Evolutionary conservation across 2,113 vertebrate species (phyloP), one percentile per base, ranked within the genome.

Genomic region (Tychaedon coryphoeus): DNA sequence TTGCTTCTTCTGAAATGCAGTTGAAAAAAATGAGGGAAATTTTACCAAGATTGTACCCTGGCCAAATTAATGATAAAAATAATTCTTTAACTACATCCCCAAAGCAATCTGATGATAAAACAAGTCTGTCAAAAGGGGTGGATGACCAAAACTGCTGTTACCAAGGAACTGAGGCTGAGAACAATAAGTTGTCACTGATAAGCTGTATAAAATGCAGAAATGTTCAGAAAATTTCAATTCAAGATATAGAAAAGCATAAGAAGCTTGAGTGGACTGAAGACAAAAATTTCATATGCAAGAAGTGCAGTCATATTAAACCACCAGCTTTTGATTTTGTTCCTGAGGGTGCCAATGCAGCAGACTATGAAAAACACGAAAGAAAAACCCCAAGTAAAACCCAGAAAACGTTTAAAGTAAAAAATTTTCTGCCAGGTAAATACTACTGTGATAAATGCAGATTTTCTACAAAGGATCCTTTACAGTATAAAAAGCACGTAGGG

Each of bases 401-500:
- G 56, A 97, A 67, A 96, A 97, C 78, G 16, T 97, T 97, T 78
- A 98, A 96, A 96, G 95, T 97, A 57, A 97, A 97, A 95, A 98
- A 97, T 84, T 98, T 97, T 74, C 92, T 96, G 31, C 96, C 97
- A 36, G 97, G 97, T 77, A 99, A 98, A 91, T 97, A 98, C 75
- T 98, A 98, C 38, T 99, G 98, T 91, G 97, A 98, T 81, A 99
- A 99, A 69, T 99, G 98, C 28, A 97, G 98, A 29, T 99, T 98
- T 95, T 98, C 98, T 74, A 98, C 98, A 23, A 98, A 98, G 89
- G 98, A 99, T 93, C 95, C 91, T 3, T 96, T 98, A 22, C 98
- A 98, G 42, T 98, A 98, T 93, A 97, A 97, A 89, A 98, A 98
- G 70, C 98, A 99, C 9, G 90, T 97, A 1, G 86, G 96, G 36